These are phyloP conservation scores for Rotaria sp. DNA, from an alignment of 2,888 invertebrate species.

Conservation along the genomic window DNA sequence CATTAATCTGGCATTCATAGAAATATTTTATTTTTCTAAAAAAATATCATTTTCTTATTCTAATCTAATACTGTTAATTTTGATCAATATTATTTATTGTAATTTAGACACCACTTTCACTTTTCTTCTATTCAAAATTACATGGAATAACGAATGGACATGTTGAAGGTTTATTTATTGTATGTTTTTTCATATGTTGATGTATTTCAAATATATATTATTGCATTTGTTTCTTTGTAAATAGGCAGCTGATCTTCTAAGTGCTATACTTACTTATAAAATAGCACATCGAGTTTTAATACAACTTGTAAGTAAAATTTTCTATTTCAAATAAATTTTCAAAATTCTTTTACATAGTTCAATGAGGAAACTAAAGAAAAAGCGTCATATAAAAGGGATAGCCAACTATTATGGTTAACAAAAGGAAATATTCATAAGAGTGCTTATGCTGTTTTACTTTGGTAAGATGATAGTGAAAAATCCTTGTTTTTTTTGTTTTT, in stretches of 20 bases:
- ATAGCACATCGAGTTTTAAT: background rate
- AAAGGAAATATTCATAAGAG: background rate
- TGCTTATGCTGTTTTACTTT: background rate
- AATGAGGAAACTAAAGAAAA: background rate
- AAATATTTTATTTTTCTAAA: too few relatives aligned
- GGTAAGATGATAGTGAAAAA: background rate
- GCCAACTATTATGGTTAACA: background rate
- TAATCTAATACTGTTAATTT: too few relatives aligned
- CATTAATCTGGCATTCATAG: too few relatives aligned
- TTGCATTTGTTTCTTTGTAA: background rate
- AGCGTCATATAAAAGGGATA: background rate
- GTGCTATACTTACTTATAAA: background rate
- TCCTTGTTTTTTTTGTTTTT: background rate
- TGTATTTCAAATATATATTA: background rate
- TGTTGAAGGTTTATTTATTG: constrained; percentile 4
- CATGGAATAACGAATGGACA: background rate
- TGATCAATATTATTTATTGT: background rate
- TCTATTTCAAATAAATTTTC: background rate
- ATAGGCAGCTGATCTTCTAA: background rate
- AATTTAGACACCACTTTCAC: constrained; percentile 10
- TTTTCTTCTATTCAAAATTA: constrained; percentile 19
- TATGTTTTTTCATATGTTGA: background rate
- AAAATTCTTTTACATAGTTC: background rate
- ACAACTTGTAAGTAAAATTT: background rate
- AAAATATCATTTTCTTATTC: too few relatives aligned